A percentile compares a stretch with the other conserved stretches of the same genome.
phyloP scores from a whole-genome alignment of 2,797 vertebrate genomes.

The Smutsia gigantea region DNA sequence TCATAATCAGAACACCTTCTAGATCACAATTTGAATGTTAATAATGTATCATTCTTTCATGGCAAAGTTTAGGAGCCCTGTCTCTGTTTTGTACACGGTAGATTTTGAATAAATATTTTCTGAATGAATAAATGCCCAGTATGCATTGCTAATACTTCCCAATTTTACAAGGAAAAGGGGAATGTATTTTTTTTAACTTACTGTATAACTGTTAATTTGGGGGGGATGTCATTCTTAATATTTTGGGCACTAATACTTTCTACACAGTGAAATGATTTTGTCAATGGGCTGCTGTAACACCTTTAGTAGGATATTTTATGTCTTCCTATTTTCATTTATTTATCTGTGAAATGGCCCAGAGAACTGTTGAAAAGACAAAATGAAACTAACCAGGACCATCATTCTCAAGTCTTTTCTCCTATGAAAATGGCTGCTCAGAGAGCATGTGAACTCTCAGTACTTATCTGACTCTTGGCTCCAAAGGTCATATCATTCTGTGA shows the following conservation, averaged over 20 bases:
- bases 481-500: background rate
- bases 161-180: background rate
- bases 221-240: background rate
- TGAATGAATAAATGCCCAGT: background rate
- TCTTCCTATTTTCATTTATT: background rate
- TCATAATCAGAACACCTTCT: background rate
- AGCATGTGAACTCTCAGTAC: background rate
- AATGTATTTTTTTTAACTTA: background rate
- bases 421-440: background rate
- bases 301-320: background rate
- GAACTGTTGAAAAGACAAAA: background rate
- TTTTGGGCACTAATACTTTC: background rate
- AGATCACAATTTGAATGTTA: background rate
- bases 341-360: background rate
- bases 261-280: background rate
- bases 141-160: background rate
- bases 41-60: background rate
- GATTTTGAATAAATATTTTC: slow-evolving; percentile 38
- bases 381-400: background rate
- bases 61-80: background rate
- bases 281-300: background rate
- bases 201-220: background rate
- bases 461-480: background rate
- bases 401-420: slow-evolving; percentile 22
- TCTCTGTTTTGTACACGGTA: background rate